These are phyloP conservation scores for Drosophila santomea DNA, from an alignment of 1,140 invertebrate species.

Conservation along the genomic window DNA sequence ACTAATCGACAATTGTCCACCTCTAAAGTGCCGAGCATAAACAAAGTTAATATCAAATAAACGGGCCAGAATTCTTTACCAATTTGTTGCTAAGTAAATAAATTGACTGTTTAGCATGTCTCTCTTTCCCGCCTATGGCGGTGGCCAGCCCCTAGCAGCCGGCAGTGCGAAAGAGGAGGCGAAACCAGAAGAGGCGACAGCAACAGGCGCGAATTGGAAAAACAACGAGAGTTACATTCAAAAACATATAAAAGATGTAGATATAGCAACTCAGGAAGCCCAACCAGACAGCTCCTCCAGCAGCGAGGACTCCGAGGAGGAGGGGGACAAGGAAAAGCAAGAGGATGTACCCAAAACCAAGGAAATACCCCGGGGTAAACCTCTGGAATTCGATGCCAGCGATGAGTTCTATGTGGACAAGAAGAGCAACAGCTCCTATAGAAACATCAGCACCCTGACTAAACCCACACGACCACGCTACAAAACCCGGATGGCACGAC, in stretches of 20 bases:
- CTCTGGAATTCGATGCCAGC: constrained; percentile 76
- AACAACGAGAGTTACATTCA: constrained; percentile 16
- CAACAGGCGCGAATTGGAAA: constrained; percentile 14
- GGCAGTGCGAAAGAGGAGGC: not conserved
- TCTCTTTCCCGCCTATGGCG: constrained; percentile 64
- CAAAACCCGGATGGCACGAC: constrained; percentile 3
- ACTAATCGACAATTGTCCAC: no score
- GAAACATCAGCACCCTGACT: constrained; percentile 45
- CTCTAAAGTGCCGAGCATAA: no score
- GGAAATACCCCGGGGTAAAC: fast-evolving
- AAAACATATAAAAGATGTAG: not conserved
- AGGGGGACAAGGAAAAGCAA: not conserved
- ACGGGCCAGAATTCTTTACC: not conserved
- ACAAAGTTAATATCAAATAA: no score
- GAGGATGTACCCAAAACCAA: not conserved
- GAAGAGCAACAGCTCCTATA: constrained; percentile 85
- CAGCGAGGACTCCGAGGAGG: not conserved
- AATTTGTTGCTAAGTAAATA: not conserved
- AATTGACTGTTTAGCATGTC: constrained; percentile 35
- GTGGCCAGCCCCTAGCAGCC: not conserved
- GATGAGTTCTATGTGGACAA: constrained; percentile 87
- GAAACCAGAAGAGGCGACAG: not conserved
- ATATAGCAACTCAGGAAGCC: no score
- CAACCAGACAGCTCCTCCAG: not conserved
- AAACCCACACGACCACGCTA: constrained; percentile 82